Base-by-base conservation (phyloP, 2,888 invertebrate genomes). In the Oligia fasciuncula region DNA sequence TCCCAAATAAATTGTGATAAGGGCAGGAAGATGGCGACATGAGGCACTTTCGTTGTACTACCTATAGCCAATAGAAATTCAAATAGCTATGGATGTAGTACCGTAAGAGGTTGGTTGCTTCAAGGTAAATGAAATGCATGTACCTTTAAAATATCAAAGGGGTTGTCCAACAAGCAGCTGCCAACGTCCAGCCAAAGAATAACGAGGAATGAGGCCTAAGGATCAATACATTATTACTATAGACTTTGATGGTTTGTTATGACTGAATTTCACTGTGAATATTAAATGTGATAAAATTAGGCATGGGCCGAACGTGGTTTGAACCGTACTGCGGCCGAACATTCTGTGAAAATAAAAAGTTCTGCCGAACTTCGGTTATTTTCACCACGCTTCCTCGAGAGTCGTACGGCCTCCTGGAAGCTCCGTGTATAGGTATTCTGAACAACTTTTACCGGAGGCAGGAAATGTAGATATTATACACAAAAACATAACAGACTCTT, bases 241-340 rank as follows among this genome's bases (percentile, higher is more conserved):
- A 40, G n/a, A 35, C 17, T 40, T 40, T 49, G 23, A 68, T 76
- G 46, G 14, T 35, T 29, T 60, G 0, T n/a, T 54, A 57, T 2
- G 5, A 43, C n/a, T 19, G 23, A 68, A 62, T 54, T 80, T 81
- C 5, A 60, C 23, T 17, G 63, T 23, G 60, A 46, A 76, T 60
- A 68, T 68, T n/a, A 68, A 76, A 67, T 62, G 6, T 29, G 17
- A 65, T 73, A 63, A 51, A 69, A 54, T 49, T n/a, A 63, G 29
- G 17, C 14, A n/a, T 60, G 13, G 63, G 29, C 46, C 29, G 29
- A 29, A 63, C 17, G 29, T 62, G 29, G 29, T 62, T 62, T 62
- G 29, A 17, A 17, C 63, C 6, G 14, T 29, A 62, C 14, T 14
- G n/a, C 14, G n/a, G 60, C n/a, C 60, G 60, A 14, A 14, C 13